Base-by-base conservation (phyloP, 2,888 invertebrate genomes). In the Ceramica pisi region DNA sequence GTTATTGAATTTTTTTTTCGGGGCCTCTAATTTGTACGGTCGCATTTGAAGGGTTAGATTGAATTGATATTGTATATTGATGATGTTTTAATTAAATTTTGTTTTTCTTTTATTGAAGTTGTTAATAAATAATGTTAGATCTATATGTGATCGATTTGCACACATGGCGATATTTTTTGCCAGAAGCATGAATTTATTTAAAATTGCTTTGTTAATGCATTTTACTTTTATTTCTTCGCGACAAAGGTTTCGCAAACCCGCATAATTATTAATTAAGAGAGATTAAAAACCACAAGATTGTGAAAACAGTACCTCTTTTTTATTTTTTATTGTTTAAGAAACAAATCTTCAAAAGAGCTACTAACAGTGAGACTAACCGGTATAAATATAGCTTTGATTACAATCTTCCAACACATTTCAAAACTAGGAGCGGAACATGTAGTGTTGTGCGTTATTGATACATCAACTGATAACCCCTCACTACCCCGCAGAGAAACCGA, bases 21-120 rank as follows among this genome's bases (percentile, higher is more conserved):
- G 63, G 81, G 86, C 85, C 91, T 93, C 92, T 94, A 95, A 95
- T 95, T 95, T 95, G 93, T 94, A 90, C 92, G 91, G 87, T 89
- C 92, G 90, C 89, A 91, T 91, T 82, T 50, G 78, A 72, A 85
- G 91, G 91, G 88, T 83, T 88, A 92, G 92, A 91, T 89, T 91
- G 88, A 88, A 90, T 85, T 87, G 83, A 83, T 86, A 86, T 84
- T 81, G 85, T 84, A 67, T 82, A 84, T 84, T 82, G 86, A 88
- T 87, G 86, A 84, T 77, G 78, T 83, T 90, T 92, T 91, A 91
- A 91, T 92, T 90, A 87, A 91, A 92, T 92, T 90, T 89, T 67
- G 62, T 67, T 71, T 71, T 85, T 80, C n/a, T 68, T 73, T 76
- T 65, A 68, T 67, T 50, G 21, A 4, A n/a, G 4, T 56, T 74